phyloP scores from a whole-genome alignment of 2,888 invertebrate genomes.

The Clepsis dumicolana region DNA sequence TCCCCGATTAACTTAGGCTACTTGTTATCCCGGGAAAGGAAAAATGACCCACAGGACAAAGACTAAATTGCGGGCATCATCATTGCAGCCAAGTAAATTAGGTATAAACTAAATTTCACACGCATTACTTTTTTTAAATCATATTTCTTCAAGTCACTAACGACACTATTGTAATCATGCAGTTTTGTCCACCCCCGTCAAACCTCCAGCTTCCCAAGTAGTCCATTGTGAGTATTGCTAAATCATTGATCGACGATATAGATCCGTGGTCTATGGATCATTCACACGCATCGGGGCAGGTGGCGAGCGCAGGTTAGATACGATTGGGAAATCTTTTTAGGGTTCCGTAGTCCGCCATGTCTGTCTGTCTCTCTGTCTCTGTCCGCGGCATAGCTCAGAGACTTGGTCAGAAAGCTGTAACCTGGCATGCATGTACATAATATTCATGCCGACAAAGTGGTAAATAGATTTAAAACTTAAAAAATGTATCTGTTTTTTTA shows the following conservation, averaged over 20 bases:
- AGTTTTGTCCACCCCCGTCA: conserved; percentile 59
- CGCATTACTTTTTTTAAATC: conserved; percentile 42
- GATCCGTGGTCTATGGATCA: conserved; percentile 60
- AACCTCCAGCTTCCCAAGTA: conserved; percentile 65
- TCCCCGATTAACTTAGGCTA: no score
- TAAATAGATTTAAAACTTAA: no score
- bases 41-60: no score
- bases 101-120: conserved; percentile 46
- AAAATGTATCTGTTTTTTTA: no score
- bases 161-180: conserved; percentile 7
- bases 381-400: no score
- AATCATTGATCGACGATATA: conserved; percentile 79
- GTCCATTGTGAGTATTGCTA: conserved; percentile 77
- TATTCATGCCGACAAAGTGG: no score
- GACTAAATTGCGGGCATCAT: no score
- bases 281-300: conserved; percentile 74
- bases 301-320: conserved; percentile 53
- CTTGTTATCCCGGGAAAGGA: no score
- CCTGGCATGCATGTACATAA: no score
- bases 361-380: no score
- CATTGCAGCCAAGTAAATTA: no score
- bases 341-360: background rate
- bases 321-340: conserved; percentile 16
- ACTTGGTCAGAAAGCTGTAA: no score
- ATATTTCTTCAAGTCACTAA: conserved; percentile 54